These are phyloP conservation scores for Metopia argyrocephala DNA, from an alignment of 2,888 invertebrate species.

Conservation along the genomic window DNA sequence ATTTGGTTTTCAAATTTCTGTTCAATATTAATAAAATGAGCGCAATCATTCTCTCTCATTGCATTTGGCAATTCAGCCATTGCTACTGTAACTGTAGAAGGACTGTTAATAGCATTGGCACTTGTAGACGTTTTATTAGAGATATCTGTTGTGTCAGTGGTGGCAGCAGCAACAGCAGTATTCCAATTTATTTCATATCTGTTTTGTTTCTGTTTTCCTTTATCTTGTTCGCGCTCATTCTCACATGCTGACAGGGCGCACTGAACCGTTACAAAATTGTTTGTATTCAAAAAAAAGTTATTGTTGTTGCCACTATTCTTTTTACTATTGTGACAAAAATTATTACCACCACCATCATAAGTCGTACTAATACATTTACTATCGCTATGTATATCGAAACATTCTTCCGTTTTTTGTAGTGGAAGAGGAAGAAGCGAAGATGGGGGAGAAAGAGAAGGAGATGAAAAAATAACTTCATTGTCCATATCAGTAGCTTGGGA, in stretches of 20 bases:
- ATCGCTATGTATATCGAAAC: conserved; percentile 33
- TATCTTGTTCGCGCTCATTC: conserved; percentile 47
- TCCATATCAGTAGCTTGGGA: background rate
- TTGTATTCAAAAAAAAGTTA: conserved; percentile 46
- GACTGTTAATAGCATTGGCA: background rate
- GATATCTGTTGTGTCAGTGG: background rate
- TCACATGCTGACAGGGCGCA: conserved; percentile 61
- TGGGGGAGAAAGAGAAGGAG: too few species aligned
- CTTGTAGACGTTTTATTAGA: background rate
- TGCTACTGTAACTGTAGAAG: background rate
- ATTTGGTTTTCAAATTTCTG: conserved; percentile 19
- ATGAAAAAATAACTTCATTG: conserved; percentile 13
- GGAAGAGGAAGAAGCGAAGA: too few species aligned
- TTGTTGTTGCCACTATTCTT: conserved; percentile 62
- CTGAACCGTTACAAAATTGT: conserved; percentile 62
- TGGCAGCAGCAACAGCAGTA: conserved; percentile 37
- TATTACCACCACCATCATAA: conserved; percentile 27
- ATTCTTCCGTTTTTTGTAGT: background rate
- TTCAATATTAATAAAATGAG: background rate
- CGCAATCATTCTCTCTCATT: conserved; percentile 19
- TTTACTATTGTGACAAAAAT: conserved; percentile 53
- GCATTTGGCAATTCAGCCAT: conserved; percentile 46
- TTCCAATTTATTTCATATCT: conserved; percentile 46
- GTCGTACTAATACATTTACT: conserved; percentile 20
- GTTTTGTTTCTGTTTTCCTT: conserved; percentile 50